Percentiles rank a stretch among this genome's conserved stretches.
Evolutionary conservation across 2,113 vertebrate species (phyloP).

Genomic region (Carollia perspicillata): DNA sequence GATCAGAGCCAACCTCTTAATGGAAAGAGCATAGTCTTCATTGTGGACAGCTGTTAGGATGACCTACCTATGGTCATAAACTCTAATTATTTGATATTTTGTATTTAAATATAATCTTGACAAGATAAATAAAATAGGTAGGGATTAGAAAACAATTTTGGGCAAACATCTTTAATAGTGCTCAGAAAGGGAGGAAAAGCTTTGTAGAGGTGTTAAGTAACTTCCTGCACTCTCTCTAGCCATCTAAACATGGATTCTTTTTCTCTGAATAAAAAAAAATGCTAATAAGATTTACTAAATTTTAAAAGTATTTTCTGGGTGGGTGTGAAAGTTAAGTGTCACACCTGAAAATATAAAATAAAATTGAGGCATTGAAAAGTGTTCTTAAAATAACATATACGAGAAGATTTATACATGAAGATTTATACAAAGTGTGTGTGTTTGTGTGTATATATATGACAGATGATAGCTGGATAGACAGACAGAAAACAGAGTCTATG

Average conservation of each 20-base stretch:
- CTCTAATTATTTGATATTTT: not conserved
- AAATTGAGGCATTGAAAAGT: not conserved
- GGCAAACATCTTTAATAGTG: not conserved
- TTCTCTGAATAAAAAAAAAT: not conserved
- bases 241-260: not conserved
- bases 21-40: not conserved
- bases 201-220: not conserved
- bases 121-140: not conserved
- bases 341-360: not conserved
- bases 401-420: not conserved
- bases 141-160: not conserved
- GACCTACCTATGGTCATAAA: not conserved
- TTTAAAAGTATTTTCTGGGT: not conserved
- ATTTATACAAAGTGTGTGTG: not conserved
- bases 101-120: not conserved
- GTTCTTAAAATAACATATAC: not conserved
- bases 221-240: not conserved
- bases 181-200: not conserved
- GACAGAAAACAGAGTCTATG: not conserved
- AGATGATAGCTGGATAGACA: not conserved
- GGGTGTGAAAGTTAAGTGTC: not conserved
- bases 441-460: not conserved
- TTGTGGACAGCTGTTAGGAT: not conserved
- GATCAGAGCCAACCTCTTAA: not conserved
- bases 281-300: not conserved